Percentiles rank a stretch among this genome's conserved stretches.
These are phyloP conservation scores for Chloroclysta siterata DNA, from an alignment of 2,888 invertebrate genomes.

Conservation along the genomic window DNA sequence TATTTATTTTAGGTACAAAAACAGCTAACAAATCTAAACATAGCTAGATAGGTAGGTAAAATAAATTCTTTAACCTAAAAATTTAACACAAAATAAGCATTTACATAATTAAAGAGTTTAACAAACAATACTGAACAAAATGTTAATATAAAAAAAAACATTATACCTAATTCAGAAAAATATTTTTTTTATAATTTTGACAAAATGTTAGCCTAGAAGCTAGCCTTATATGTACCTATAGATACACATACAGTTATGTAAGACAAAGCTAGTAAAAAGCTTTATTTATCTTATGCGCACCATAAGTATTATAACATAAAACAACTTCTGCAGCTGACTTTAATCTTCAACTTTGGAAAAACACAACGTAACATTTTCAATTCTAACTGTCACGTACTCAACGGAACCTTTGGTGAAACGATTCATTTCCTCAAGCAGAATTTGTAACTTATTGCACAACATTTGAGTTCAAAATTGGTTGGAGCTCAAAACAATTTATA, in stretches of 20 bases:
- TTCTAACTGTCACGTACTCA: conserved; percentile 57
- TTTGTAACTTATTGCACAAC: conserved; percentile 6
- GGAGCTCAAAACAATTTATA: conserved; percentile 20
- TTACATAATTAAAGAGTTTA: too few species aligned
- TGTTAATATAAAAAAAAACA: too few species aligned
- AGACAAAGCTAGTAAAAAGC: background rate
- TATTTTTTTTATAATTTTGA: too few species aligned
- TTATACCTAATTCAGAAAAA: too few species aligned
- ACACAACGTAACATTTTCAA: conserved; percentile 56
- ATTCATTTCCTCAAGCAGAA: conserved; percentile 8
- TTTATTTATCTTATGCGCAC: conserved; percentile 2
- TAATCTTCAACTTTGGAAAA: conserved; percentile 36
- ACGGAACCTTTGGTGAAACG: conserved; percentile 45
- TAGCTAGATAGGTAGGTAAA: too few species aligned
- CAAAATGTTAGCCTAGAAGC: too few species aligned
- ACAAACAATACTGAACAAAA: too few species aligned
- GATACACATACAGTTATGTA: background rate
- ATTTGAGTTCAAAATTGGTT: conserved; percentile 45
- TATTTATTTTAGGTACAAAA: too few species aligned
- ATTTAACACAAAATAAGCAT: too few species aligned
- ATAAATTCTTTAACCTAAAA: too few species aligned
- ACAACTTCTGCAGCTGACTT: conserved; percentile 20
- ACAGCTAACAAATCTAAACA: too few species aligned
- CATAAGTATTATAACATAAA: conserved; percentile 10
- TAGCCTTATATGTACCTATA: too few species aligned